Percentiles rank a stretch among this genome's conserved stretches.
phyloP scores from a whole-genome alignment of 37 sponge, comb jelly and placozoan species.

The Cladorhizidae sp. region DNA sequence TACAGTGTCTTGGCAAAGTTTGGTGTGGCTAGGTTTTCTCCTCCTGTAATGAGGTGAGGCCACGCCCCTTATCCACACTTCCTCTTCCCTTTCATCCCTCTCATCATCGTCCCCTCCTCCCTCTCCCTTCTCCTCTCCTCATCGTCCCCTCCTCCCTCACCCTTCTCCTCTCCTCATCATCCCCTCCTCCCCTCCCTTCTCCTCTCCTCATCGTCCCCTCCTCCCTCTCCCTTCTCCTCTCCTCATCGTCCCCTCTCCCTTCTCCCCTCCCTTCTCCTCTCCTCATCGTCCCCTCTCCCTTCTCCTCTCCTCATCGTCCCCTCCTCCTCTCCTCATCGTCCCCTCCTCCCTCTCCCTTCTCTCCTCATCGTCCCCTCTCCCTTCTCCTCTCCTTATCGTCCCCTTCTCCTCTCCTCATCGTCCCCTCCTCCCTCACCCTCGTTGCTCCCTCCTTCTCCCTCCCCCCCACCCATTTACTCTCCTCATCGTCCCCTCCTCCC shows the following conservation, averaged over 20 bases:
- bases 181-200: no score
- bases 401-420: not conserved
- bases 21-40: constrained; percentile 19
- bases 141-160: not conserved
- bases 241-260: not conserved
- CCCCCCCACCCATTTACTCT: no score
- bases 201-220: not conserved
- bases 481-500: no score
- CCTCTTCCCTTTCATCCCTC: no score
- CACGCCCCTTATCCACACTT: not conserved
- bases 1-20: constrained; percentile 30
- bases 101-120: no score
- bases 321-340: not conserved
- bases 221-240: no score
- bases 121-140: no score
- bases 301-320: not conserved
- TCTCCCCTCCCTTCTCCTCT: not conserved
- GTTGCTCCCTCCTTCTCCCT: no score
- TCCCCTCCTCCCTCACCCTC: not conserved
- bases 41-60: not conserved
- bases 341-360: not conserved
- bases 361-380: not conserved
- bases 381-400: no score
- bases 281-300: no score
- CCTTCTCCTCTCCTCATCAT: no score